phyloP scores from a whole-genome alignment of 2,888 invertebrate species.

The Hipparchia semele region DNA sequence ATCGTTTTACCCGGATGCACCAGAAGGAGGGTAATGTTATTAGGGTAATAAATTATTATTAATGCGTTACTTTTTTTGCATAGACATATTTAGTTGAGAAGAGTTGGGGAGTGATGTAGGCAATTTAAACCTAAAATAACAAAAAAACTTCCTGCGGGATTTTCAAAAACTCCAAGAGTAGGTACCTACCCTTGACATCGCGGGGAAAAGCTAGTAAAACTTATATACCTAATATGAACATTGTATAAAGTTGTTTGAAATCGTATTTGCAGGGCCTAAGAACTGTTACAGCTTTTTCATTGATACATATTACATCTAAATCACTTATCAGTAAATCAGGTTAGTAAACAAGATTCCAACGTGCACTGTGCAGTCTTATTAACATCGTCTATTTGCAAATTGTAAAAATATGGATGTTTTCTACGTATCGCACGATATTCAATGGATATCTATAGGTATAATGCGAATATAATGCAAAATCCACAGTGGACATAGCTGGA shows the following conservation, averaged over 20 bases:
- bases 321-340: conserved; percentile 16
- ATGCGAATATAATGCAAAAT: conserved; percentile 17
- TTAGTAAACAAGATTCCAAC: conserved; percentile 27
- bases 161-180: no score
- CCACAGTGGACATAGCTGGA: background rate
- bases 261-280: background rate
- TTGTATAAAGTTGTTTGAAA: background rate
- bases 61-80: no score
- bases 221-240: background rate
- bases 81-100: no score
- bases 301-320: conserved; percentile 2
- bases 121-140: no score
- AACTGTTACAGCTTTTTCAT: conserved; percentile 14
- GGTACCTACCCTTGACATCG: no score
- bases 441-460: conserved; percentile 1
- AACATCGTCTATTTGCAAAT: conserved; percentile 33
- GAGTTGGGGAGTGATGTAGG: no score
- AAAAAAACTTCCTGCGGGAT: no score
- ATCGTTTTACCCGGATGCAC: no score
- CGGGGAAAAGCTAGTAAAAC: background rate
- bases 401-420: conserved; percentile 29
- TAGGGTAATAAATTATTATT: no score
- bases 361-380: conserved; percentile 9
- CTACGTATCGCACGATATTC: conserved; percentile 25
- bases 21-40: no score